Base-by-base conservation (phyloP, 2,888 invertebrate genomes). In the Spodoptera exigua region DNA sequence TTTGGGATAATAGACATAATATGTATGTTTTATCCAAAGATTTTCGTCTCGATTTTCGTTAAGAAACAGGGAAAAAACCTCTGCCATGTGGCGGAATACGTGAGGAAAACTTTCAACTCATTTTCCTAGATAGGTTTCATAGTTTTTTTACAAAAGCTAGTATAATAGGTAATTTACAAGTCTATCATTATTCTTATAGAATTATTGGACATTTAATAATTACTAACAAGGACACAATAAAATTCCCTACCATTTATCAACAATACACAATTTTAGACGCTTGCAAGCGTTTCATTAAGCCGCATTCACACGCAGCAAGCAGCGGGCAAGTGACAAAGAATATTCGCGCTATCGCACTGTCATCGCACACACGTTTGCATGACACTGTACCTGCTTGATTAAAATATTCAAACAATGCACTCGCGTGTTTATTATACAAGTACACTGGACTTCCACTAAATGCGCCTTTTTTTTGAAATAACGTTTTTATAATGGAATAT, bases 361-460 rank as follows among this genome's bases (percentile, higher is more conserved):
- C 34, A 61, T 64, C 47, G 27, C 32, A 34, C 41, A 32, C 63
- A 64, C 49, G 43, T 61, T 61, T 64, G 74, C 73, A 64, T 69
- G 74, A 53, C 77, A 64, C 69, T 66, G 49, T 46, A 44, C 14
- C 37, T 18, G 9, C 27, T 44, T 57, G 62, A 69, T 61, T 51
- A 70, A 27, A 51, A 74, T 65, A 32, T 11, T 52, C 41, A 41
- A 70, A 70, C 70, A 74, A 69, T 74, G 57, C 65, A 51, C 9
- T 62, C 45, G 77, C 74, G 62, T 76, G 77, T 52, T 65, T 52
- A 27, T 37, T 67, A 34, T 44, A 27, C 43, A 46, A 43, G 45
- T n/a, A 46, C 45, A 27, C 27, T 27, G 34, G n/a, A 37, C 32
- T 66, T 52, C 67, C 48, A 66, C 43, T 32, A 67, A 67, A 72